A percentile compares a stretch with the other conserved stretches of the same genome.
Conservation (phyloP, 2,888 invertebrate genomes). For the Quadriops clusia region DNA sequence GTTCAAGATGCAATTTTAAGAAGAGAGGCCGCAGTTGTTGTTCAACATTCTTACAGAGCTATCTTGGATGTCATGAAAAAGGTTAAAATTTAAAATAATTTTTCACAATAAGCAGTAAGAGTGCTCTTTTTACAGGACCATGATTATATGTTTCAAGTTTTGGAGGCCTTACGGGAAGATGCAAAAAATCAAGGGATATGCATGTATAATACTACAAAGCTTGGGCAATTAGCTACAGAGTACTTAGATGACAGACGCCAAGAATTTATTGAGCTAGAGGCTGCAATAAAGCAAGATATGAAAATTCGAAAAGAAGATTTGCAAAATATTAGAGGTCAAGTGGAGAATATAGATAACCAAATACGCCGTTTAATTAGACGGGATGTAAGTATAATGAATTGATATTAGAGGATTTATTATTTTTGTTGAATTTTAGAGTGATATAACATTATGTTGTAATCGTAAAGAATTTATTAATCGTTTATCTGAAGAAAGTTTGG, state of each 20-base stretch:
- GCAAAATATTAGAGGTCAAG: constrained; percentile 37
- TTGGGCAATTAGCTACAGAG: constrained; percentile 56
- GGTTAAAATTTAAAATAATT: no score
- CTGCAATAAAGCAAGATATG: constrained; percentile 50
- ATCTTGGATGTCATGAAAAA: constrained; percentile 52
- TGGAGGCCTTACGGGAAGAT: constrained; percentile 46
- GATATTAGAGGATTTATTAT: background rate
- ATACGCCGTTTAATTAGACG: constrained; percentile 35
- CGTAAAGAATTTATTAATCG: no score
- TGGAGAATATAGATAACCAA: constrained; percentile 33
- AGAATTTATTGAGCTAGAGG: constrained; percentile 46
- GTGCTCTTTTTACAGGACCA: constrained; percentile 49
- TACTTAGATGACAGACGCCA: constrained; percentile 51
- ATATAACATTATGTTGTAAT: constrained; percentile 25
- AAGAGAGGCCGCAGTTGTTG: constrained; percentile 51
- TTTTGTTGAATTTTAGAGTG: constrained; percentile 22
- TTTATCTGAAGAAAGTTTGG: no score
- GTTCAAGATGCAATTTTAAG: constrained; percentile 51
- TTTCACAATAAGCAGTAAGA: no score
- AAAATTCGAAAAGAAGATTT: constrained; percentile 46
- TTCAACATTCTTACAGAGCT: constrained; percentile 47
- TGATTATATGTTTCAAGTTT: constrained; percentile 49
- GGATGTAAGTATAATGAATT: constrained; percentile 29
- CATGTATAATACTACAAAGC: constrained; percentile 49
- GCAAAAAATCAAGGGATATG: constrained; percentile 49